These are phyloP conservation scores for Pseudomyrmex cubaensis DNA, from an alignment of 1,140 invertebrate species.

Conservation along the genomic window DNA sequence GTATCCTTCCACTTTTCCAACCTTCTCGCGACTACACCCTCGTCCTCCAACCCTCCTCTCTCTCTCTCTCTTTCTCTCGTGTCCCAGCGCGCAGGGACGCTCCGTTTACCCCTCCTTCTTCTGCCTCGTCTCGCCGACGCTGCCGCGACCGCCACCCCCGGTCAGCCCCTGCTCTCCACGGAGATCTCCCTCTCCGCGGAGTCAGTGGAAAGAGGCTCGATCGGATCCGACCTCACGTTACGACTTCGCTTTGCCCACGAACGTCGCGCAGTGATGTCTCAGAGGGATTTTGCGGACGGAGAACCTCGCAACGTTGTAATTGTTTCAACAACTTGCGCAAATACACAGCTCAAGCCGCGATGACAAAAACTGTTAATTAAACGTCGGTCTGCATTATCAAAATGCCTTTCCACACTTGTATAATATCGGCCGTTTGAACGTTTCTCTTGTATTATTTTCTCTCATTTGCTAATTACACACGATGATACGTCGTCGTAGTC, in stretches of 20 bases:
- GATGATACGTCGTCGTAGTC: neutral
- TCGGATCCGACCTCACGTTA: conserved; percentile 47
- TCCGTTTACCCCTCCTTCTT: conserved; percentile 9
- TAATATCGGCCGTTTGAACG: too few species aligned
- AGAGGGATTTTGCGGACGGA: conserved; percentile 25
- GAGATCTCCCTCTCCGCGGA: neutral
- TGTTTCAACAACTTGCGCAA: conserved; percentile 25
- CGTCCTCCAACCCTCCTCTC: neutral
- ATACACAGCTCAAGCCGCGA: neutral
- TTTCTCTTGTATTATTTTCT: neutral
- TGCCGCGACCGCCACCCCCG: conserved; percentile 8
- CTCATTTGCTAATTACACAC: neutral
- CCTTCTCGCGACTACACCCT: conserved; percentile 44
- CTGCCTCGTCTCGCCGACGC: neutral
- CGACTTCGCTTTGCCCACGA: conserved; percentile 27
- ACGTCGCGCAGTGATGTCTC: conserved; percentile 18
- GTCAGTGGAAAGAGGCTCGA: conserved; percentile 52
- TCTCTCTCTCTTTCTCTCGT: neutral
- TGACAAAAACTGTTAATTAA: conserved; percentile 24
- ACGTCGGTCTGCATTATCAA: neutral
- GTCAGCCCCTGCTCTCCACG: neutral
- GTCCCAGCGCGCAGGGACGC: conserved; percentile 18
- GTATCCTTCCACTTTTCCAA: conserved; percentile 23
- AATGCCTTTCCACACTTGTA: neutral
- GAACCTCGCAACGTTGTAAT: conserved; percentile 35